Evolutionary conservation across 2,888 invertebrate genomes (phyloP).

Genomic region (Pheosia tremula): DNA sequence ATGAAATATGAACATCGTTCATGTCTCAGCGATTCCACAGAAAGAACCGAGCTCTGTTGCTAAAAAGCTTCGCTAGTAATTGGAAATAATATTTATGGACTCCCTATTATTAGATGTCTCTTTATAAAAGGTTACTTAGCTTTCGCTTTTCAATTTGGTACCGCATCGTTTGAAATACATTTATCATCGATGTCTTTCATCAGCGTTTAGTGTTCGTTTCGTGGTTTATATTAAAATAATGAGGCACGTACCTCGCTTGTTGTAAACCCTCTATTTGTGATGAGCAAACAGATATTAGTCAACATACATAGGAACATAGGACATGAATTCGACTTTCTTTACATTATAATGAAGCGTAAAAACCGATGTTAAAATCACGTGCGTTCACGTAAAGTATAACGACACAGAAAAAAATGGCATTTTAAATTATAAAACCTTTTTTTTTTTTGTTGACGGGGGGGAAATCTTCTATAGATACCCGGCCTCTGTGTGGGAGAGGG

Average conservation of each 20-base stretch:
- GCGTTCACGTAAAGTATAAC: not conserved
- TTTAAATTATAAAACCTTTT: constrained; percentile 7
- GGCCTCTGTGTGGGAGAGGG: no score
- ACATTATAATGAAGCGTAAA: not conserved
- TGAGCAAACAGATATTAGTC: no score
- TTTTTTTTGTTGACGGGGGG: no score
- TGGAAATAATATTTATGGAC: constrained; percentile 30
- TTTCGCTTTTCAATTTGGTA: constrained; percentile 1
- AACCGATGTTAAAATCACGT: not conserved
- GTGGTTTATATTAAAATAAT: no score
- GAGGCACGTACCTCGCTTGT: no score
- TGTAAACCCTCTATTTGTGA: no score
- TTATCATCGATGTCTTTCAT: not conserved
- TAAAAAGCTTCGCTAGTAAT: constrained; percentile 24
- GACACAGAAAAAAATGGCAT: not conserved
- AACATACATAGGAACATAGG: no score
- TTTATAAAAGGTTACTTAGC: constrained; percentile 3
- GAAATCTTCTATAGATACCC: no score
- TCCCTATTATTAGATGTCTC: constrained; percentile 15
- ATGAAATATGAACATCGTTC: constrained; percentile 46
- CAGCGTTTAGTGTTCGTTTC: not conserved
- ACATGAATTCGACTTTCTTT: no score
- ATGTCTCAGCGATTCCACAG: constrained; percentile 34
- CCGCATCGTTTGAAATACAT: constrained; percentile 1
- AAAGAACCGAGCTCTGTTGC: constrained; percentile 29